Conservation (phyloP, 1,140 invertebrate species). For the Papilio xuthus region DNA sequence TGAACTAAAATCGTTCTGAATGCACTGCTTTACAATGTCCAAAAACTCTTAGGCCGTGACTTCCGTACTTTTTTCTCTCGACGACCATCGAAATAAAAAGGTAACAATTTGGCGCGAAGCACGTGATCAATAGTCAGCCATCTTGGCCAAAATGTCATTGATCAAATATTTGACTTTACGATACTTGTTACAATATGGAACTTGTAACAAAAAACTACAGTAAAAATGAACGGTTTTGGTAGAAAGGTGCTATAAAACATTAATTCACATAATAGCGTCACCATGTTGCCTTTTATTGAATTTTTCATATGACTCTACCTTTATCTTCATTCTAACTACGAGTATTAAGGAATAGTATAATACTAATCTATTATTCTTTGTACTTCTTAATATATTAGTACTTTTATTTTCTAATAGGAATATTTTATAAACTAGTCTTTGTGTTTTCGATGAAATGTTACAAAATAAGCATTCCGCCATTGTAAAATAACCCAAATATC, state of each 20-base stretch:
- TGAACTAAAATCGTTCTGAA: constrained; percentile 40
- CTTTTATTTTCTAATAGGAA: not conserved
- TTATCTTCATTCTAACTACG: too few relatives aligned
- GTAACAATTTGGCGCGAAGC: constrained; percentile 21
- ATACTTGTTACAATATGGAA: too few relatives aligned
- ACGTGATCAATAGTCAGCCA: constrained; percentile 18
- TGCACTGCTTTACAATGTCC: constrained; percentile 39
- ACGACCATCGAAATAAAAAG: constrained; percentile 48
- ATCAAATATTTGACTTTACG: not conserved
- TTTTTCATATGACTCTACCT: too few relatives aligned
- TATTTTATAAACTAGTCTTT: not conserved
- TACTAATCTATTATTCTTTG: not conserved
- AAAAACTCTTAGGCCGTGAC: constrained; percentile 52
- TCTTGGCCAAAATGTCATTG: constrained; percentile 15
- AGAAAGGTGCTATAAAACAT: too few relatives aligned
- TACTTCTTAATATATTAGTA: not conserved
- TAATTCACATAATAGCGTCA: too few relatives aligned
- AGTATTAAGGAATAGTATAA: too few relatives aligned
- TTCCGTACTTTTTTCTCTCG: constrained; percentile 57
- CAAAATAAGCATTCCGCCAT: not conserved
- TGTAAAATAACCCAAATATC: not conserved
- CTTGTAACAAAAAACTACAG: too few relatives aligned
- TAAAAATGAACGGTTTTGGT: too few relatives aligned
- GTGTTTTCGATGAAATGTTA: not conserved
- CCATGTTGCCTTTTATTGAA: too few relatives aligned